phyloP scores from a whole-genome alignment of 2,113 vertebrate species.

The Cyanoramphus novaezelandiae region DNA sequence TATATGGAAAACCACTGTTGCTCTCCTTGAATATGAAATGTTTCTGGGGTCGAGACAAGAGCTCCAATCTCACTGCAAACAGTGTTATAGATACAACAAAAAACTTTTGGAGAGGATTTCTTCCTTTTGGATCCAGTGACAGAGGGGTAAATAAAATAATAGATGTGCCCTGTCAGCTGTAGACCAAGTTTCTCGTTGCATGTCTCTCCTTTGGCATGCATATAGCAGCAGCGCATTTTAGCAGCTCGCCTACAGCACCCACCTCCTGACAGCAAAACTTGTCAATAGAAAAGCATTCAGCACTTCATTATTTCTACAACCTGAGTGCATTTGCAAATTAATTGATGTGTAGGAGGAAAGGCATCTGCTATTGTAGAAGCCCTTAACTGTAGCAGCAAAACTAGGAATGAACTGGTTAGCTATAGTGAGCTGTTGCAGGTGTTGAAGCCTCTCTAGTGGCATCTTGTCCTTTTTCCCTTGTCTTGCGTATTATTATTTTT shows the following conservation, averaged over 20 bases:
- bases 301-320: conserved; percentile 79
- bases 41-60: neutral
- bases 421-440: conserved; percentile 59
- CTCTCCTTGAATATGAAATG: neutral
- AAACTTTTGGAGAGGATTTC: neutral
- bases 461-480: neutral
- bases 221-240: conserved; percentile 8
- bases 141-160: neutral
- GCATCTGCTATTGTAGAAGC: conserved; percentile 80
- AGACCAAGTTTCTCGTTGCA: neutral
- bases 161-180: conserved; percentile 11
- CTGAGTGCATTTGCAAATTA: conserved; percentile 81
- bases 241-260: conserved; percentile 64
- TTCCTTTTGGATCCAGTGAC: neutral
- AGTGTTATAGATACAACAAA: neutral
- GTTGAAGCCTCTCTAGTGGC: neutral
- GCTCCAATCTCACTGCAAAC: neutral
- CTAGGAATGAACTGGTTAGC: conserved; percentile 63
- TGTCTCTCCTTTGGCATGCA: neutral
- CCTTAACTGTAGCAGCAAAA: conserved; percentile 61
- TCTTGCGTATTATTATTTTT: neutral
- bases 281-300: conserved; percentile 59
- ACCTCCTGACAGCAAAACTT: conserved; percentile 62
- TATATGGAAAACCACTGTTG: neutral
- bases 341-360: conserved; percentile 80